Evolutionary conservation across 2,888 invertebrate genomes (phyloP), one percentile per base, ranked within the genome.

Genomic region (Chrysolina oricalcia): DNA sequence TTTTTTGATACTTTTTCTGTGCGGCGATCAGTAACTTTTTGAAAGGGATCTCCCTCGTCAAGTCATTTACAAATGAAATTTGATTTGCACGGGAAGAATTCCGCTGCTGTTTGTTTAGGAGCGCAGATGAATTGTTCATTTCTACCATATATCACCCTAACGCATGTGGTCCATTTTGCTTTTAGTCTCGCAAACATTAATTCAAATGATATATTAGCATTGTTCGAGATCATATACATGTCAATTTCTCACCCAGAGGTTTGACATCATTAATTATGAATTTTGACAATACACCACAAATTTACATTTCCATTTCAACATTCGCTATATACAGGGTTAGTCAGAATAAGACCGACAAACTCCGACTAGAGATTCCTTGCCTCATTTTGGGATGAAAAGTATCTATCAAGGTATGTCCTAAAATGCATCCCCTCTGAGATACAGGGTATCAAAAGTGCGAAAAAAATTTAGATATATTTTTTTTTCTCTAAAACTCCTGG

Each of bases 91-190:
- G 0, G 21, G 19, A 41, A 64, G 19, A 64, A 64, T 21, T 40
- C 41, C 17, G 53, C 27, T 48, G 50, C 17, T 74, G 67, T 74
- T 74, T 71, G 62, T 70, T 74, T 70, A 72, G 75, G 68, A 35
- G 21, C 21, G 40, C 65, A 50, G 70, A 41, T 75, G 64, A 53
- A 72, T 43, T 68, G 75, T 75, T 75, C 67, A 67, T 56, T 48
- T 53, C 21, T 35, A 27, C 68, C 50, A 68, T 75, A 67, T 35
- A 75, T 72, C 75, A 75, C 68, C 35, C 64, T n/a, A 15, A 19
- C 17, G 41, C 19, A 48, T 21, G 15, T 48, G 53, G 40, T 56
- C 56, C 43, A 64, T 50, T 66, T 68, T 53, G 59, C 67, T 50
- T 64, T 43, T 8, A 35, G 43, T 65, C 56, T 43, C 23, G 70